Conservation (phyloP, 2,888 invertebrate genomes). For the Graphium colonna region DNA sequence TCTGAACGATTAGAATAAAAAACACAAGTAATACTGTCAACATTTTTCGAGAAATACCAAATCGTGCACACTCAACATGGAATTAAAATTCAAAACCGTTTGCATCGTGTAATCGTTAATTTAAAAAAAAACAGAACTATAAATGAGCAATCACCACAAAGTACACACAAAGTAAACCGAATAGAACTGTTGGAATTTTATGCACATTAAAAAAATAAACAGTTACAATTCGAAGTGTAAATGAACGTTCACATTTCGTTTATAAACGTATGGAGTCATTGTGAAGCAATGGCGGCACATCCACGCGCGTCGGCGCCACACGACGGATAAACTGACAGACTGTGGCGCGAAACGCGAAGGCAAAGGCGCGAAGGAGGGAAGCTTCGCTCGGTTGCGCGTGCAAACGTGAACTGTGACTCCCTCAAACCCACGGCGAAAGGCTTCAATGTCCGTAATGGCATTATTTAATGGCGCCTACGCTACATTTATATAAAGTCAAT, state of each 20-base stretch:
- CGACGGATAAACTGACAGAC: constrained; percentile 40
- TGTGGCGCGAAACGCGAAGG: not conserved
- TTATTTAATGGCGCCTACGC: constrained; percentile 18
- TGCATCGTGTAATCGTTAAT: constrained; percentile 58
- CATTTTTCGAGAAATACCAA: constrained; percentile 62
- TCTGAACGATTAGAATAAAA: constrained; percentile 51
- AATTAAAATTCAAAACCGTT: constrained; percentile 58
- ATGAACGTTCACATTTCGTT: constrained; percentile 32
- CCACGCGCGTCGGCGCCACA: constrained; percentile 41
- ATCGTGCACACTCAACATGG: constrained; percentile 52
- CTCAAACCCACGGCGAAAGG: constrained; percentile 17
- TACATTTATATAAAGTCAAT: constrained; percentile 4
- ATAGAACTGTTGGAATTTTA: constrained; percentile 48
- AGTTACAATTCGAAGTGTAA: constrained; percentile 40
- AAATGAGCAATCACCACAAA: constrained; percentile 47
- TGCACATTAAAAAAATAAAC: constrained; percentile 42
- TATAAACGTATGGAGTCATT: constrained; percentile 46
- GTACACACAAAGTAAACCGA: constrained; percentile 42
- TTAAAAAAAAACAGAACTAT: constrained; percentile 38
- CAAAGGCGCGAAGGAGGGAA: constrained; percentile 19
- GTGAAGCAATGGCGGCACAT: constrained; percentile 49
- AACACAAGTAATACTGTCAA: constrained; percentile 62
- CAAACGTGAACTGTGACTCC: constrained; percentile 16
- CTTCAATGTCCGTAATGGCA: constrained; percentile 9
- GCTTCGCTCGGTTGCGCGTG: constrained; percentile 19